Evolutionary conservation across 2,888 invertebrate species (phyloP), one percentile per base, ranked within the genome.

Genomic region (Zootermopsis nevadensis): DNA sequence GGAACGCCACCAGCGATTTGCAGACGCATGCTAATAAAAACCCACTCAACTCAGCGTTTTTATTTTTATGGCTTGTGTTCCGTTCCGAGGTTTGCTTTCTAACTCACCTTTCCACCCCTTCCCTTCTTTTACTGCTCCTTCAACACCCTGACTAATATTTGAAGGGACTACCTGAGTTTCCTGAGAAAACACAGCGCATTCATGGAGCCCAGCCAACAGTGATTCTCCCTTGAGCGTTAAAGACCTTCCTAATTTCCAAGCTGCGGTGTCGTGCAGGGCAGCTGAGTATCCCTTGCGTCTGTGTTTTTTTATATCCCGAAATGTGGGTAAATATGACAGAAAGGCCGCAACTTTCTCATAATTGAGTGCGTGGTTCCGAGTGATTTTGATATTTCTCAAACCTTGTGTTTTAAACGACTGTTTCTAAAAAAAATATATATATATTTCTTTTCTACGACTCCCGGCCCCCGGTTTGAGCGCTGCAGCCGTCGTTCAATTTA

Each of bases 21-120:
- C 77, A 30, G 48, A 22, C 19, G 48, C 48, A 30, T 30, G 77
- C 48, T 77, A 77, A 77, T 77, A 77, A 77, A 77, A 77, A 77
- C 77, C 55, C 77, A 77, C 77, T 77, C 76, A 76, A 24, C 38
- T 8, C 42, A 76, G 42, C 31, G 27, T 27, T 30, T 76, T 42
- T 4, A 38, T 30, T 30, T 72, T 35, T 35, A 33, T 35, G 31
- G 15, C 48, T 48, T 48, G 48, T 48, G 48, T 48, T 48, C 60
- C 7, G 27, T 60, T 60, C 27, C 27, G n/a, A 60, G 69, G 69
- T 69, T 69, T 31, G 31, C 69, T 69, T 60, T 60, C 8, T 7
- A 60, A 27, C 60, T 27, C 69, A 2, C 33, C 33, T 27, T 69
- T 69, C 22, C 22, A 69, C 69, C 69, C 69, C 66, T 66, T 66